Evolutionary conservation across 2,797 vertebrate species (phyloP).

Genomic region (Tolypeutes matacus): DNA sequence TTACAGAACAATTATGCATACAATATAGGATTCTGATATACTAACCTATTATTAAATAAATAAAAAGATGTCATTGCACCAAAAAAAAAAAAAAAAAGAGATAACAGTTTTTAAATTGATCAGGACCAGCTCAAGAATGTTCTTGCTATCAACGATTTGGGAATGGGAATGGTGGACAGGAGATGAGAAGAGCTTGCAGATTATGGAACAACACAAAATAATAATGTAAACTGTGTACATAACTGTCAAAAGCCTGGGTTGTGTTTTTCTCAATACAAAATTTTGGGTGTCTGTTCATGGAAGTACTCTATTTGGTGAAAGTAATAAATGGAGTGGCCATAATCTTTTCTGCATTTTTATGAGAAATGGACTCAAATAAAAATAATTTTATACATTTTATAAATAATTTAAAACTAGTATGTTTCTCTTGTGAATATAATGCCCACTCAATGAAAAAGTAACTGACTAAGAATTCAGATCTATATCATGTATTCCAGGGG

Average conservation of each 20-base stretch:
- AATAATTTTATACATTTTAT: not conserved
- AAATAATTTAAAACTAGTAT: not conserved
- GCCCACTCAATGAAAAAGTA: not conserved
- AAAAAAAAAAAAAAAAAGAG: not conserved
- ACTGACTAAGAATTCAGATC: not conserved
- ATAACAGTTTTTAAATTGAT: conserved; percentile 14
- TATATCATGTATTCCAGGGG: not conserved
- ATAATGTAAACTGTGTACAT: not conserved
- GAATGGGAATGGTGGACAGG: not conserved
- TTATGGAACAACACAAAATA: not conserved
- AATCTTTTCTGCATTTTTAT: not conserved
- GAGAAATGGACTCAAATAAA: not conserved
- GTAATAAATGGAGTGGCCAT: not conserved
- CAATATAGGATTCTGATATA: no score
- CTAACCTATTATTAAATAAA: no score
- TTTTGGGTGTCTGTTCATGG: not conserved
- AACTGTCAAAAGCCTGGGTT: not conserved
- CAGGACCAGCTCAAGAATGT: not conserved
- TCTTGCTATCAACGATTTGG: not conserved
- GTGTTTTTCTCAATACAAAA: not conserved
- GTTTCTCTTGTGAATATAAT: not conserved
- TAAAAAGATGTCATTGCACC: no score
- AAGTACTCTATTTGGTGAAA: not conserved
- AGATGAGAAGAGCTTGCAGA: not conserved
- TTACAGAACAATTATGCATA: no score